These are phyloP conservation scores for Metalampra italica DNA, from an alignment of 2,888 invertebrate species.

Conservation along the genomic window DNA sequence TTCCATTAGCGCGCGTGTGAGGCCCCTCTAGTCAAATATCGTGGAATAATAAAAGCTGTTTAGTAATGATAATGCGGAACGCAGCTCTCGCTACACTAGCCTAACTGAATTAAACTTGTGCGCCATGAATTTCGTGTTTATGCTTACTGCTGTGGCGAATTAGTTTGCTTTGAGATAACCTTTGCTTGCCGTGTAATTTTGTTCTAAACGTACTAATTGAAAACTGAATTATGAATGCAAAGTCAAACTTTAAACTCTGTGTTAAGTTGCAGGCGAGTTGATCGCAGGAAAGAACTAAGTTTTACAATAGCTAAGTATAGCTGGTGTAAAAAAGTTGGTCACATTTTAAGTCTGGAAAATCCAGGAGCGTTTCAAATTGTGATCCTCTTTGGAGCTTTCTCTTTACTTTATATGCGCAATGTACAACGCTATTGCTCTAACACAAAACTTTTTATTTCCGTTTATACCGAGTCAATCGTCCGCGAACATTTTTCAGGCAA, in stretches of 20 bases:
- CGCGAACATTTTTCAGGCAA: slow-evolving; percentile 78
- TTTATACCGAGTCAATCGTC: slow-evolving; percentile 78
- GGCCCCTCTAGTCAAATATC: slow-evolving; percentile 75
- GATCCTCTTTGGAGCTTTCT: slow-evolving; percentile 57
- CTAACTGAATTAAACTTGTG: slow-evolving; percentile 68
- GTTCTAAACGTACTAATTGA: slow-evolving; percentile 11
- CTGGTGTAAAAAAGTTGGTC: slow-evolving; percentile 52
- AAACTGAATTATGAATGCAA: slow-evolving; percentile 26
- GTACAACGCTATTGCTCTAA: slow-evolving; percentile 73
- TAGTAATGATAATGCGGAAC: slow-evolving; percentile 74
- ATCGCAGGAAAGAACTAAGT: slow-evolving; percentile 30
- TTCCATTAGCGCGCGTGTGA: slow-evolving; percentile 76
- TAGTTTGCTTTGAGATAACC: slow-evolving; percentile 40
- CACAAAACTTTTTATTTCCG: slow-evolving; percentile 78
- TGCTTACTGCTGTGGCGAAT: slow-evolving; percentile 48
- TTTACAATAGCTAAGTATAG: slow-evolving; percentile 45
- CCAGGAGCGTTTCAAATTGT: slow-evolving; percentile 56
- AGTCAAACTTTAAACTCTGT: slow-evolving; percentile 28
- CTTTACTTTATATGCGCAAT: slow-evolving; percentile 70
- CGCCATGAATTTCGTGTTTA: slow-evolving; percentile 54
- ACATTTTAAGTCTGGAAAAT: slow-evolving; percentile 53
- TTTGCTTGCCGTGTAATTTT: slow-evolving; percentile 27
- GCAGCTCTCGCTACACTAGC: slow-evolving; percentile 54
- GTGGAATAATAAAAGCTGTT: slow-evolving; percentile 77
- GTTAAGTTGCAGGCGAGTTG: slow-evolving; percentile 28